These are phyloP conservation scores for Sparus aurata DNA, from an alignment of 2,797 vertebrate genomes.

Conservation along the genomic window DNA sequence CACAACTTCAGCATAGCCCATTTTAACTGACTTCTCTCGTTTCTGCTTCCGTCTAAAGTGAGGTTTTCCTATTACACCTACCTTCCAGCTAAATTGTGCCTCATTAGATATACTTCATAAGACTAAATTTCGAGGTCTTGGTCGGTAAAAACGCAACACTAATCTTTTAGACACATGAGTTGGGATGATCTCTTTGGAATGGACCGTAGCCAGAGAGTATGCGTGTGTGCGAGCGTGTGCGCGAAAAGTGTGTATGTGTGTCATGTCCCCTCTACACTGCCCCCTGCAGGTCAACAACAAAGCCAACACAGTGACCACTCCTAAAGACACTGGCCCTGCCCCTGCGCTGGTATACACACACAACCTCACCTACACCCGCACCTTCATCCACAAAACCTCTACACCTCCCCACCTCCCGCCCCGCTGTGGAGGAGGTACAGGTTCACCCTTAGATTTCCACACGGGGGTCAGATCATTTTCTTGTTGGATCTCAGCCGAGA, in stretches of 20 bases:
- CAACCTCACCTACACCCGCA: slow-evolving; percentile 62
- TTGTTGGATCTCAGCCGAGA: slow-evolving; percentile 25
- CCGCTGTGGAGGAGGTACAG: slow-evolving; percentile 68
- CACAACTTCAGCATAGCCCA: neutral
- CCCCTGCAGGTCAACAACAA: slow-evolving; percentile 89
- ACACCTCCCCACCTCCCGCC: slow-evolving; percentile 48
- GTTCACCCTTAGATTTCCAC: slow-evolving; percentile 59
- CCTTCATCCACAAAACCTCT: slow-evolving; percentile 53
- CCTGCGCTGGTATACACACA: slow-evolving; percentile 87
- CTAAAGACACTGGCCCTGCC: slow-evolving; percentile 87
- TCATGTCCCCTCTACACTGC: slow-evolving; percentile 83
- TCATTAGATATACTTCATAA: neutral
- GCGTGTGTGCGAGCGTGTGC: slow-evolving; percentile 22
- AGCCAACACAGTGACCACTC: slow-evolving; percentile 89
- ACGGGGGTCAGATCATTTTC: slow-evolving; percentile 35
- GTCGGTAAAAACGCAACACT: neutral
- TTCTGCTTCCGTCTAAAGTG: too few relatives aligned
- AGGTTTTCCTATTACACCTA: too few relatives aligned
- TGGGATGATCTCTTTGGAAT: slow-evolving; percentile 39
- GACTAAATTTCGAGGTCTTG: neutral
- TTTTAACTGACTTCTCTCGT: neutral
- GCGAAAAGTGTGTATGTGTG: slow-evolving; percentile 66
- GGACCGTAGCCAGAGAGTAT: slow-evolving; percentile 5
- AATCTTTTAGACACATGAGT: slow-evolving; percentile 25
- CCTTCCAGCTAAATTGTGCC: neutral